Percentiles rank a stretch among this genome's conserved stretches.
phyloP scores from a whole-genome alignment of 2,113 vertebrate genomes.

The Anguilla rostrata region DNA sequence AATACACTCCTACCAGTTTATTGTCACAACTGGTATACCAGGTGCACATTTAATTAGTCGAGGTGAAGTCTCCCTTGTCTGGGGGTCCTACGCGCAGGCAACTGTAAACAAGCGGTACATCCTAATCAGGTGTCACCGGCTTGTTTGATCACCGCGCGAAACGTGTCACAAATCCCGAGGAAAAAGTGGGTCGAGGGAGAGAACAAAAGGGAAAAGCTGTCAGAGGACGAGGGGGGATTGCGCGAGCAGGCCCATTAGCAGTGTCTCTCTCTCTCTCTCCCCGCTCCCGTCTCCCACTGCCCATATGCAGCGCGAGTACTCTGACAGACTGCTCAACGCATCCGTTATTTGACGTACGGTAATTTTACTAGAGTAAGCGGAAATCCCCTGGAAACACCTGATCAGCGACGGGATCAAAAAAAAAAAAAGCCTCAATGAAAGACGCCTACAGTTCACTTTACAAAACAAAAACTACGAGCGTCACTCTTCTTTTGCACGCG shows the following conservation, averaged over 20 bases:
- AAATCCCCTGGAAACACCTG: slow-evolving; percentile 45
- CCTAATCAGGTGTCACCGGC: slow-evolving; percentile 89
- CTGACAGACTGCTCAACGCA: slow-evolving; percentile 64
- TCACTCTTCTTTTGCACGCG: slow-evolving; percentile 11
- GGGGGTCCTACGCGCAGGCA: slow-evolving; percentile 76
- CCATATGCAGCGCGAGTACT: slow-evolving; percentile 61
- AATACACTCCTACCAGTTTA: slow-evolving; percentile 68
- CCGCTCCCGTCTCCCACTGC: slow-evolving; percentile 68
- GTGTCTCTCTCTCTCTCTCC: slow-evolving; percentile 63
- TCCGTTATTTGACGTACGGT: slow-evolving; percentile 66
- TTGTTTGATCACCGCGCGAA: slow-evolving; percentile 90
- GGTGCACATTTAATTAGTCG: slow-evolving; percentile 97
- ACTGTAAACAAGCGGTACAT: slow-evolving; percentile 89
- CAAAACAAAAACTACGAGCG: slow-evolving; percentile 29
- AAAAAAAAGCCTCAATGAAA: slow-evolving; percentile 27
- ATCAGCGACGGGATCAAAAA: slow-evolving; percentile 50
- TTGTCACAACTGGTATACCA: slow-evolving; percentile 82
- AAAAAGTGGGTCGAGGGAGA: slow-evolving; percentile 80
- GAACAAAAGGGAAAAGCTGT: slow-evolving; percentile 89
- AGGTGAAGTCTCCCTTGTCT: slow-evolving; percentile 85
- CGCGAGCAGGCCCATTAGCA: slow-evolving; percentile 84
- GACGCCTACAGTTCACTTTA: slow-evolving; percentile 40
- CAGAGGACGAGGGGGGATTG: slow-evolving; percentile 76
- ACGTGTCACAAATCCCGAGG: slow-evolving; percentile 89
- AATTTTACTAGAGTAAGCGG: slow-evolving; percentile 66